phyloP scores from a whole-genome alignment of 2,113 vertebrate genomes.

The Campylomormyrus tamandua region DNA sequence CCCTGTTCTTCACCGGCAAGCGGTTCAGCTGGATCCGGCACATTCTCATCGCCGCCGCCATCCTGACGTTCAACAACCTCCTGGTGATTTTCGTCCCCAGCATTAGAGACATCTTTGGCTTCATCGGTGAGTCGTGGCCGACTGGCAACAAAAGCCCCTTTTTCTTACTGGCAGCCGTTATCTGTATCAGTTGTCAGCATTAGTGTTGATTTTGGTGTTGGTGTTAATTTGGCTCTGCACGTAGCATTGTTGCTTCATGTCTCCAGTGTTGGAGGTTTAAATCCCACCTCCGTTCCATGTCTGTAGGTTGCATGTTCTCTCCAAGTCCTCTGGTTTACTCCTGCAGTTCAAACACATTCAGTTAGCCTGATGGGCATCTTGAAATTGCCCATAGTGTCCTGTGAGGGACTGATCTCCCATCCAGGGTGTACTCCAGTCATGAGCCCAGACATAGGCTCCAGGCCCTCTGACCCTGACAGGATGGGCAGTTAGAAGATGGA shows the following conservation, averaged over 20 bases:
- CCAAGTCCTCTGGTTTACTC: neutral
- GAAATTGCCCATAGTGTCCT: neutral
- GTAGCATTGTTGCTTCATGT: neutral
- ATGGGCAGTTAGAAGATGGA: neutral
- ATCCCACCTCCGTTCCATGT: neutral
- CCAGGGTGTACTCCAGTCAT: neutral
- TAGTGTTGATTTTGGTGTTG: neutral
- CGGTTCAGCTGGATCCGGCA: constrained; percentile 92
- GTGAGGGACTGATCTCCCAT: neutral
- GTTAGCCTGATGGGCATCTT: neutral
- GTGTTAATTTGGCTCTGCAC: neutral
- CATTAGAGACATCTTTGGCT: constrained; percentile 97
- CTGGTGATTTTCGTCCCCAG: constrained; percentile 93
- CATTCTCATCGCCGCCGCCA: constrained; percentile 71
- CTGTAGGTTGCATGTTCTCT: neutral
- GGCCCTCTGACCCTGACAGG: neutral
- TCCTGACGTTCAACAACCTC: constrained; percentile 78
- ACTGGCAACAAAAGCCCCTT: neutral
- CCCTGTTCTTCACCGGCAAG: constrained; percentile 75
- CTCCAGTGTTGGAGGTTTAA: neutral
- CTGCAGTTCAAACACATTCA: neutral
- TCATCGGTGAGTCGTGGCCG: constrained; percentile 74
- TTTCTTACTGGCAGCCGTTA: neutral
- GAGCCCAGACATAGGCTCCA: neutral
- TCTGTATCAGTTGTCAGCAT: neutral